These are phyloP conservation scores for Amiota minor DNA, from an alignment of 2,888 invertebrate species.

Conservation along the genomic window DNA sequence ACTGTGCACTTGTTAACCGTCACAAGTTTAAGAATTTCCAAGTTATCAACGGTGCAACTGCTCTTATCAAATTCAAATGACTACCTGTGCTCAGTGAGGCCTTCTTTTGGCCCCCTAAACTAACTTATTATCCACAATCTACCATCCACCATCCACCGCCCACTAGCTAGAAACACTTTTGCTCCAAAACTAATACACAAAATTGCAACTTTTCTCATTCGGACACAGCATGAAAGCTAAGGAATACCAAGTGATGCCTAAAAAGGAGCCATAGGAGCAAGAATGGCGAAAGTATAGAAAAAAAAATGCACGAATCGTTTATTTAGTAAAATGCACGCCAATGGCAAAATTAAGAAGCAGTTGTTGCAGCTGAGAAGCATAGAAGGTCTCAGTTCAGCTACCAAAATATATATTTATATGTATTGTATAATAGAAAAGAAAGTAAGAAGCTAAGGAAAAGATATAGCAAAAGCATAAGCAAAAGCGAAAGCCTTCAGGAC, in stretches of 20 bases:
- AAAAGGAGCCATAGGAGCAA: neutral
- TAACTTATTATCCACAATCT: neutral
- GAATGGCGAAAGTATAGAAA: neutral
- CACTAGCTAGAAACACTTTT: neutral
- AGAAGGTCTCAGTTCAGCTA: too few species aligned
- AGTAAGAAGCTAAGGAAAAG: too few species aligned
- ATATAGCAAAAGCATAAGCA: too few species aligned
- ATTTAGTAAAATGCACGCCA: conserved; percentile 18
- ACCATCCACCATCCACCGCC: neutral
- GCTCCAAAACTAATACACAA: neutral
- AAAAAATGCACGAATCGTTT: neutral
- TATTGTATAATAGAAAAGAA: too few species aligned
- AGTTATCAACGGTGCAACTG: conserved; percentile 19
- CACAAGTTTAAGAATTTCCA: neutral
- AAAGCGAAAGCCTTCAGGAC: neutral
- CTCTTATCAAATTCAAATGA: conserved; percentile 4
- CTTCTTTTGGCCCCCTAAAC: conserved; percentile 9
- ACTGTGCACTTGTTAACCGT: neutral
- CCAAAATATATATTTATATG: too few species aligned
- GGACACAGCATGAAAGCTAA: neutral
- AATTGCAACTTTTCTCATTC: conserved; percentile 23
- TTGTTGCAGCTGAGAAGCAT: neutral
- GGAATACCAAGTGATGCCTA: neutral
- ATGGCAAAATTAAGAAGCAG: conserved; percentile 24
- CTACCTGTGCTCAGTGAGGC: neutral